These are phyloP conservation scores for Hymenochirus boettgeri DNA, from an alignment of 2,113 vertebrate genomes.

Conservation along the genomic window DNA sequence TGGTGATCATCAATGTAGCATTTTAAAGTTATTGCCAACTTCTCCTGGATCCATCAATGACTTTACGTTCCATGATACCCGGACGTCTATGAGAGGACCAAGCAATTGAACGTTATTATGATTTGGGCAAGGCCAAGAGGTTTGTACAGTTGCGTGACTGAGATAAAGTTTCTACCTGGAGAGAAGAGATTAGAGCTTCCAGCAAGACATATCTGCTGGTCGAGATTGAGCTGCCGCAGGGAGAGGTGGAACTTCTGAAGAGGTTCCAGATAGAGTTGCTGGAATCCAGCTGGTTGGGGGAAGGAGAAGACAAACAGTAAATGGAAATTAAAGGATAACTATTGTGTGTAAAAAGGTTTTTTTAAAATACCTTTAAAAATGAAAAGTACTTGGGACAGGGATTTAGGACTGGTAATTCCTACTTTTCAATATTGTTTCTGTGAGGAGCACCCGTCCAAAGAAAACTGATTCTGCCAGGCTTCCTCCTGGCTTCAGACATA, in stretches of 20 bases:
- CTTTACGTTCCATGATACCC: slow-evolving; percentile 33
- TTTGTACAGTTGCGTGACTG: no score
- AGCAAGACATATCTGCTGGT: slow-evolving; percentile 67
- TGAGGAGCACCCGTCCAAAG: no score
- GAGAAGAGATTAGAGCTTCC: slow-evolving; percentile 69
- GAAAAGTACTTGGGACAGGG: no score
- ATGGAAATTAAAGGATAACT: no score
- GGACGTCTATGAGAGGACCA: slow-evolving; percentile 44
- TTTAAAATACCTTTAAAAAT: no score
- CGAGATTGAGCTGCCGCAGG: slow-evolving; percentile 60
- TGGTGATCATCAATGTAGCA: slow-evolving; percentile 53
- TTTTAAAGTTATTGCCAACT: slow-evolving; percentile 54
- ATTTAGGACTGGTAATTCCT: no score
- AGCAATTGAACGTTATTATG: not conserved
- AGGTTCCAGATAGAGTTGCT: slow-evolving; percentile 68
- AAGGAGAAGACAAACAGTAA: no score
- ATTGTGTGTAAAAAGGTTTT: no score
- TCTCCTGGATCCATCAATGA: slow-evolving; percentile 55
- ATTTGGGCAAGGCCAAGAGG: no score
- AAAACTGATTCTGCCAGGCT: no score
- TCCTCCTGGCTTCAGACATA: no score
- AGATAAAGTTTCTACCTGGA: slow-evolving; percentile 65
- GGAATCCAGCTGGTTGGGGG: slow-evolving; percentile 64
- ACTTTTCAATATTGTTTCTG: no score
- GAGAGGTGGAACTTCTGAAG: slow-evolving; percentile 70